A percentile compares a stretch with the other conserved stretches of the same genome.
phyloP scores from a whole-genome alignment of 2,888 invertebrate genomes.

The Epirrita christyi region DNA sequence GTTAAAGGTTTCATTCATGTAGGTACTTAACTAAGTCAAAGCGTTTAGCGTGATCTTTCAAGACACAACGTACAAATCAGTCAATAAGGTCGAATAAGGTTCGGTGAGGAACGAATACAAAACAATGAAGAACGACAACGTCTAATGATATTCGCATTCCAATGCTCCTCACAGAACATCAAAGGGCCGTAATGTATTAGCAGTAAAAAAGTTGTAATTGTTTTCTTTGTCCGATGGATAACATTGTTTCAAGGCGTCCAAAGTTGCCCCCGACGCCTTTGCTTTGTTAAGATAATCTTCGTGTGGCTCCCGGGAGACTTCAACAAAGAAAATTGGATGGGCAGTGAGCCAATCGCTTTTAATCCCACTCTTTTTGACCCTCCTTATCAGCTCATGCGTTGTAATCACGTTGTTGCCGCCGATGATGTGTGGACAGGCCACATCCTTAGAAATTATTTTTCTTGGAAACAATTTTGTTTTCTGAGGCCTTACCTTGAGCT shows the following conservation, averaged over 20 bases:
- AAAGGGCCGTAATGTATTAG: constrained; percentile 55
- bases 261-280: constrained; percentile 64
- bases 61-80: neutral
- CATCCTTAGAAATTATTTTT: neutral
- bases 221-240: constrained; percentile 62
- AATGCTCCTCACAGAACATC: constrained; percentile 36
- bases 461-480: too few species aligned
- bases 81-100: neutral
- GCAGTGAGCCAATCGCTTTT: constrained; percentile 82
- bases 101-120: neutral
- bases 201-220: constrained; percentile 64
- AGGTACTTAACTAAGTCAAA: too few species aligned
- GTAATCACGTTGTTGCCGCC: constrained; percentile 66
- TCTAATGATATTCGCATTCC: constrained; percentile 11
- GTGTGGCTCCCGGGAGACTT: constrained; percentile 73
- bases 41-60: neutral
- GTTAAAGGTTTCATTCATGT: too few species aligned
- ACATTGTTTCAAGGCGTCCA: constrained; percentile 69
- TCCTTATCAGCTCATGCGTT: constrained; percentile 72
- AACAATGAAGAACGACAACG: neutral
- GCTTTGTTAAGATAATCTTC: constrained; percentile 82
- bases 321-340: constrained; percentile 85
- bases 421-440: constrained; percentile 43
- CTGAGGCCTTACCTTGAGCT: too few species aligned
- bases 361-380: constrained; percentile 80